Evolutionary conservation across 2,797 vertebrate genomes (phyloP), one percentile per base, ranked within the genome.

Genomic region (Halcyon chelicuti): DNA sequence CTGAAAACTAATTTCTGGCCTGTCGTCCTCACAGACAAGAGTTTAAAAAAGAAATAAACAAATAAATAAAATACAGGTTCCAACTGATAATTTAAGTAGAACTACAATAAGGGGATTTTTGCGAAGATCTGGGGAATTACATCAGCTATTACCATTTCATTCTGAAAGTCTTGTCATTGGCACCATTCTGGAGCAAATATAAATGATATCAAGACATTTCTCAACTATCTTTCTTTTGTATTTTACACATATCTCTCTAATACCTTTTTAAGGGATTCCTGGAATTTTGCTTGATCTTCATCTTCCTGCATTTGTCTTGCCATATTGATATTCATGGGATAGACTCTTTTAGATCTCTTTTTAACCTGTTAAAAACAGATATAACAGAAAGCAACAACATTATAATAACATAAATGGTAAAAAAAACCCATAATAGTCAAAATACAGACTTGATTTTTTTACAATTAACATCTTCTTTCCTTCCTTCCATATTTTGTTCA

Each of bases 401-500:
- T 15, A 18, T 44, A 22, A 62, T 40, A 78, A 86, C 10, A 37
- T 31, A 74, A 55, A 74, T 1, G 1, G 21, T 65, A 54, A 80
- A 93, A 77, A 46, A 42, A 73, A 60, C n/a, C n/a, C 12, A 14
- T 33, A 35, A 46, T 29, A 66, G 70, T 74, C 35, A 80, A 91
- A 89, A 82, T 52, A 62, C 3, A 46, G 21, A 7, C 18, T 63
- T 35, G 14, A 26, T 51, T n/a, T 70, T 86, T 66, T 80, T 55
- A 9, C 14, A 47, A 7, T 70, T 73, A 81, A 78, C 16, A 29
- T 49, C 35, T 85, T 88, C 21, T 75, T 94, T 71, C 40, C 74
- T 73, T 91, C 21, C 51, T 94, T 72, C 40, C 25, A 4, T 68
- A 77, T 96, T 96, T 92, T 89, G 22, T 93, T 83, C 92, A 99